Evolutionary conservation across 2,888 invertebrate genomes (phyloP), one percentile per base, ranked within the genome.

Genomic region (Carcina quercana): DNA sequence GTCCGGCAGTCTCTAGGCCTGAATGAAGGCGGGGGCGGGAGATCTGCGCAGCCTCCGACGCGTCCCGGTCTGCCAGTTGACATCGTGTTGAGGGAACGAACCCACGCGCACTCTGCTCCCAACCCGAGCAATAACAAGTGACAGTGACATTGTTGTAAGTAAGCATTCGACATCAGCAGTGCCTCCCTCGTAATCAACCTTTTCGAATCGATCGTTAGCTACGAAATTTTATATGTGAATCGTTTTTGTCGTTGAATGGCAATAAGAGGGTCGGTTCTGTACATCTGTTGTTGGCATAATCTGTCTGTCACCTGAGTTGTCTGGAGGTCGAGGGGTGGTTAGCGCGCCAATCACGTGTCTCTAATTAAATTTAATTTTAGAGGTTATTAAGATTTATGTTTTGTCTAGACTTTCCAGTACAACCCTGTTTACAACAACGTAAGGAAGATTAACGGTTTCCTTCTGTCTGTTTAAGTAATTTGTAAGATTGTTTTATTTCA

Each of bases 1-100:
- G 71, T 76, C 72, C 68, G 69, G 62, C 72, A 68, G 73, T 75
- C 72, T 66, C 70, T 64, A 66, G 68, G 75, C 68, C 64, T 67
- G 64, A 68, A 69, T 78, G 80, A 80, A 80, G 78, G 76, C 69
- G 72, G 75, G 78, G 75, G 74, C 51, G 66, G 53, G 45, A 47
- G 48, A 50, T 50, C 55, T 67, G 82, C 82, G 82, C 82, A 82
- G 80, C 76, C 79, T 79, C 82, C 68, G 71, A 61, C 45, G 66
- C 62, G 47, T 53, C 58, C 66, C 64, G 53, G 59, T 10, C 54
- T 51, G 68, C 58, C 78, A 79, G 82, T 80, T 61, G 60, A 63
- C 69, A 59, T 58, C 78, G 80, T 75, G 80, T 50, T 58, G 59
- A 68, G 71, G 70, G 71, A 61, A 60, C 46, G 50, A 40, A 40